These are phyloP conservation scores for Probaryconus sp. DNA, from an alignment of 1,140 invertebrate genomes.

Conservation along the genomic window DNA sequence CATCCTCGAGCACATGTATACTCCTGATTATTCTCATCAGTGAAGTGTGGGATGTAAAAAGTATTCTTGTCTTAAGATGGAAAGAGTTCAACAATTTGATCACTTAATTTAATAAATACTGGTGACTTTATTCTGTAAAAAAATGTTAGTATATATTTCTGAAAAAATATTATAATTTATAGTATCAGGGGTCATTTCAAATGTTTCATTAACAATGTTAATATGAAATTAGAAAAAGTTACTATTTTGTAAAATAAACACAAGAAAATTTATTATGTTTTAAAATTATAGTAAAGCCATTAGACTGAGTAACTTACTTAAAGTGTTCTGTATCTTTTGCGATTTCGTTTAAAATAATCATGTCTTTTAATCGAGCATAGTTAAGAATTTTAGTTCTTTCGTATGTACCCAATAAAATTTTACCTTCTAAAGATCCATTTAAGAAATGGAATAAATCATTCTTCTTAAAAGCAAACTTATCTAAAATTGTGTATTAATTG, in stretches of 20 bases:
- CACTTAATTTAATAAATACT: neutral
- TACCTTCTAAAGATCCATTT: slow-evolving; percentile 6
- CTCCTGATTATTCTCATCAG: neutral
- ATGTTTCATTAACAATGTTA: too few relatives aligned
- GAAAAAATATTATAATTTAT: too few relatives aligned
- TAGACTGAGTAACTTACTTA: slow-evolving; percentile 11
- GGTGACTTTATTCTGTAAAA: neutral
- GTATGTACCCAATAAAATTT: slow-evolving; percentile 6
- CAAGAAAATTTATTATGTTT: too few relatives aligned
- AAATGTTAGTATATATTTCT: neutral
- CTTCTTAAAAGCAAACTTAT: too few relatives aligned
- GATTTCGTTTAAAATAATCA: slow-evolving; percentile 13
- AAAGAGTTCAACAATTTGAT: neutral
- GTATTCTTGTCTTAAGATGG: neutral
- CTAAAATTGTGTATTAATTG: too few relatives aligned
- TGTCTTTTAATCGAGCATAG: slow-evolving; percentile 5
- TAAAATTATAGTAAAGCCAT: too few relatives aligned
- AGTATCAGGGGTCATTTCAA: too few relatives aligned
- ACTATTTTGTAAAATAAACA: too few relatives aligned
- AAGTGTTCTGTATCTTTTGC: neutral
- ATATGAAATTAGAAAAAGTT: too few relatives aligned
- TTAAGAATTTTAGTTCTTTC: neutral
- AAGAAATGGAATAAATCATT: slow-evolving; percentile 15
- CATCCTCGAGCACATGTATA: neutral
- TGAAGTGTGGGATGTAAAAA: neutral